Conservation (phyloP, 2,797 vertebrate species). For the Rachycentron canadum region DNA sequence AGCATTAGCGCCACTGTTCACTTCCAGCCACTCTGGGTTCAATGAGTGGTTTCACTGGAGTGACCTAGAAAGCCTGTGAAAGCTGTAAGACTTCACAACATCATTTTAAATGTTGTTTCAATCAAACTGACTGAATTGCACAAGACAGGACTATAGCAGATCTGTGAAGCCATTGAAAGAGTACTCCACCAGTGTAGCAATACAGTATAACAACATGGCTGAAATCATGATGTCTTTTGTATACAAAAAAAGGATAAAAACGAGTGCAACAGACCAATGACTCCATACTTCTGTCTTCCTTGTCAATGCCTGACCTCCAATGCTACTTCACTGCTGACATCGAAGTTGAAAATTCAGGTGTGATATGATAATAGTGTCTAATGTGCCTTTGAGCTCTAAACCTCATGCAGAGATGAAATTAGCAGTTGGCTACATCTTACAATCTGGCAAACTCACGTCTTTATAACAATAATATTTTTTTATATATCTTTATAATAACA, state of each 20-base stretch:
- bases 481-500: too few relatives aligned
- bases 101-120: conserved; percentile 66
- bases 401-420: neutral
- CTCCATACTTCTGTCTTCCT: neutral
- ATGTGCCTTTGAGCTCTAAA: neutral
- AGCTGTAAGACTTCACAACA: conserved; percentile 46
- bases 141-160: conserved; percentile 6
- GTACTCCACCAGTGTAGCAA: neutral
- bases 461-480: too few relatives aligned
- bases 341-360: neutral
- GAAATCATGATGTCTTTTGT: neutral
- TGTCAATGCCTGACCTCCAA: neutral
- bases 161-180: conserved; percentile 20
- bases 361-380: neutral
- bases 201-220: neutral
- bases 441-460: neutral
- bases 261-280: neutral
- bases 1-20: conserved; percentile 44
- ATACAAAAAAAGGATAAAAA: neutral
- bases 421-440: neutral
- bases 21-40: conserved; percentile 49
- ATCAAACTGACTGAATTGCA: conserved; percentile 36
- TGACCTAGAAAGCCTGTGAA: conserved; percentile 68
- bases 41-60: conserved; percentile 48
- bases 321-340: neutral